Evolutionary conservation across 2,797 vertebrate genomes (phyloP).

Genomic region (Falco berigora): DNA sequence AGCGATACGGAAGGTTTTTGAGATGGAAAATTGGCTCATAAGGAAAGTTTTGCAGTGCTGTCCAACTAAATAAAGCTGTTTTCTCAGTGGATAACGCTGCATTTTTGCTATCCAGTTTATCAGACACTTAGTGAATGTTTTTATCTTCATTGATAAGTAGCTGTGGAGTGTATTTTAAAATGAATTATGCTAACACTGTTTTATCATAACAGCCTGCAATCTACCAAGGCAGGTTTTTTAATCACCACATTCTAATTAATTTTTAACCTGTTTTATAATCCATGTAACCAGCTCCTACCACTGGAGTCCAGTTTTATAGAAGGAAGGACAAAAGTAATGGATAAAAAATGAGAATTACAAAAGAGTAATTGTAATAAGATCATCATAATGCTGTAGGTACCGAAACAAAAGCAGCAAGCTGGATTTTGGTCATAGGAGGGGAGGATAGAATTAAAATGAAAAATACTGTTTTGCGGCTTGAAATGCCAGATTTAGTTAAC

Average conservation of each 20-base stretch:
- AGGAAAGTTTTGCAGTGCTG: neutral
- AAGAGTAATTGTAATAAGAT: neutral
- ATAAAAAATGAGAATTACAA: neutral
- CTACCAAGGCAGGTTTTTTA: neutral
- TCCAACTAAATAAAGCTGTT: neutral
- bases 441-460: neutral
- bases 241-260: neutral
- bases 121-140: neutral
- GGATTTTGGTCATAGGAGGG: neutral
- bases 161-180: neutral
- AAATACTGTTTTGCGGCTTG: neutral
- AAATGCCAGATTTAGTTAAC: neutral
- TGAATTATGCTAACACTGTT: neutral
- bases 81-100: neutral
- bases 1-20: rapidly evolving
- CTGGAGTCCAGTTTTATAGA: neutral
- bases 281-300: neutral
- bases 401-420: neutral
- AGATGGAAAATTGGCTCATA: neutral
- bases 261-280: neutral
- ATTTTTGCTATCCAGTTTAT: neutral
- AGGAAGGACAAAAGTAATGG: neutral
- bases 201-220: neutral
- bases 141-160: neutral
- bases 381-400: neutral